phyloP scores from a whole-genome alignment of 2,888 invertebrate species.

The Calliopum simillimum region DNA sequence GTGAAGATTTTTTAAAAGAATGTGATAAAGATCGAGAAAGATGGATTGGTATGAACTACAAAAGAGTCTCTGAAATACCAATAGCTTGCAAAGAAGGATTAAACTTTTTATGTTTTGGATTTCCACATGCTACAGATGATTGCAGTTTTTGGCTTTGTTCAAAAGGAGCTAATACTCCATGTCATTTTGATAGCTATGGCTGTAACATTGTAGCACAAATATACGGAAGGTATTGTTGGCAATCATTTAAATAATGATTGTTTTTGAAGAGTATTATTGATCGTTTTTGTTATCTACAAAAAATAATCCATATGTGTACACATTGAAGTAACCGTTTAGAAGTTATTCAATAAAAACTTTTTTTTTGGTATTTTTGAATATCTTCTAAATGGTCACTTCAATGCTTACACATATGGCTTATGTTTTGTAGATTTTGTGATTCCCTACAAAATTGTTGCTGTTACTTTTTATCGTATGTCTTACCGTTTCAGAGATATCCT shows the following conservation, averaged over 20 bases:
- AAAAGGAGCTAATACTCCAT: slow-evolving; percentile 89
- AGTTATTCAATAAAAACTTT: too few species aligned
- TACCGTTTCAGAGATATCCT: too few species aligned
- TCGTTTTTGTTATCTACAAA: too few species aligned
- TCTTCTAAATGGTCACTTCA: too few species aligned
- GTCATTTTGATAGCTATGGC: slow-evolving; percentile 95
- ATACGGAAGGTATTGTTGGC: slow-evolving; percentile 76
- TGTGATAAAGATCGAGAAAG: slow-evolving; percentile 49
- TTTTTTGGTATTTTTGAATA: too few species aligned
- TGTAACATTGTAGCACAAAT: slow-evolving; percentile 92
- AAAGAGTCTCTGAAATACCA: slow-evolving; percentile 55
- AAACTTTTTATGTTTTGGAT: slow-evolving; percentile 79
- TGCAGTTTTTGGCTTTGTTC: slow-evolving; percentile 92
- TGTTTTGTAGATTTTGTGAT: too few species aligned
- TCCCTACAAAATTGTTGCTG: too few species aligned
- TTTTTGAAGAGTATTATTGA: too few species aligned
- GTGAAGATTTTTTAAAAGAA: slow-evolving; percentile 73
- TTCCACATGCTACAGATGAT: slow-evolving; percentile 76
- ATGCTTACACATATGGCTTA: too few species aligned
- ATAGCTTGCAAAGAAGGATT: slow-evolving; percentile 66
- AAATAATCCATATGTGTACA: too few species aligned
- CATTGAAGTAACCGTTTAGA: too few species aligned
- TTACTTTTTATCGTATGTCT: too few species aligned
- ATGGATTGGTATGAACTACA: slow-evolving; percentile 62
- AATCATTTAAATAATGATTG: background rate